These are phyloP conservation scores for Perizoma flavofasciatum DNA, from an alignment of 2,888 invertebrate species.

Conservation along the genomic window DNA sequence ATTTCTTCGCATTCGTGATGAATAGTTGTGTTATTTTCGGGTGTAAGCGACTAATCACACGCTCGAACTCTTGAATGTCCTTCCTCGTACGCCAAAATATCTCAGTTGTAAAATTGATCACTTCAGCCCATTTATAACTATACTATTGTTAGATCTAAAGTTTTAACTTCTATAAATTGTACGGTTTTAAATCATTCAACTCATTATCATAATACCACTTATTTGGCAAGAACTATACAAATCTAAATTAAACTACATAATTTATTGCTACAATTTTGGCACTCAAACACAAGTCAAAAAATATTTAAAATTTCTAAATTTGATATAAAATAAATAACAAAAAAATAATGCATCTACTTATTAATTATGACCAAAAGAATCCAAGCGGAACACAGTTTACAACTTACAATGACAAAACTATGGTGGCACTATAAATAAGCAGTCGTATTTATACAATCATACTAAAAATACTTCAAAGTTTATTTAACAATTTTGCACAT, in stretches of 20 bases:
- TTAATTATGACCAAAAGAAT: not conserved
- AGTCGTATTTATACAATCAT: slow-evolving; percentile 5
- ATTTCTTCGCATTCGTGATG: too few relatives aligned
- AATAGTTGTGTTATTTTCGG: too few relatives aligned
- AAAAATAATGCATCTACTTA: not conserved
- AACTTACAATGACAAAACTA: slow-evolving; percentile 14
- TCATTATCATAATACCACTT: too few relatives aligned
- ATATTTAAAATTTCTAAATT: slow-evolving; percentile 6
- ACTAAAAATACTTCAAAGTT: too few relatives aligned
- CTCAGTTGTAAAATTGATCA: too few relatives aligned
- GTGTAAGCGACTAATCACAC: too few relatives aligned
- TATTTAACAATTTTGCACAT: too few relatives aligned
- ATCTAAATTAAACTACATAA: not conserved
- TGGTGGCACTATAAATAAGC: slow-evolving; percentile 16
- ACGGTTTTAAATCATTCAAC: not conserved
- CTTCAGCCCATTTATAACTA: too few relatives aligned
- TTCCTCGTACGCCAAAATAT: too few relatives aligned
- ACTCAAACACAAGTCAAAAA: slow-evolving; percentile 18
- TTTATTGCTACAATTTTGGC: slow-evolving; percentile 20
- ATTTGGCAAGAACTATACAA: not conserved
- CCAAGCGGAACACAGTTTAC: slow-evolving; percentile 10
- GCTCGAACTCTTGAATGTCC: too few relatives aligned
- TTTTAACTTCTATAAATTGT: not conserved
- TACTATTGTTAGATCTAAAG: too few relatives aligned
- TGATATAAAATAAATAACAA: slow-evolving; percentile 21